phyloP scores from a whole-genome alignment of 2,888 invertebrate genomes.

The Erpobdella octoculata region DNA sequence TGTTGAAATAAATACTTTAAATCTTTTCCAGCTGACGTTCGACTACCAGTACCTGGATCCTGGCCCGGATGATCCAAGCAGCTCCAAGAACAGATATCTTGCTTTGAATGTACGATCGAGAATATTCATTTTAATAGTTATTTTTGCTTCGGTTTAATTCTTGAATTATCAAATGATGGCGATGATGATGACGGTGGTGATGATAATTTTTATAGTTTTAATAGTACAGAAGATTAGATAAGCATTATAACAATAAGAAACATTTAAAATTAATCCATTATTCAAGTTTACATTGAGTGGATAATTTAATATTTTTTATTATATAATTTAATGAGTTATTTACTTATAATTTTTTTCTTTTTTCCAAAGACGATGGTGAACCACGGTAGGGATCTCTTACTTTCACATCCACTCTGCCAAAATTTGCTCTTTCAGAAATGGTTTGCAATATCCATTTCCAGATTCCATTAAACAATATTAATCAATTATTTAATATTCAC shows the following conservation, averaged over 20 bases:
- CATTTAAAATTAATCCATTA: no score
- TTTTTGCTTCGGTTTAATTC: no score
- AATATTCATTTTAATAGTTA: not conserved
- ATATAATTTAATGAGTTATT: not conserved
- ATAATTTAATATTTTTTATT: not conserved
- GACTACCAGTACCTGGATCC: slow-evolving; percentile 40
- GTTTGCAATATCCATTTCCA: slow-evolving; percentile 54
- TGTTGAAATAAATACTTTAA: not conserved
- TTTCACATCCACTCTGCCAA: slow-evolving; percentile 77
- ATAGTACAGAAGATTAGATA: not conserved
- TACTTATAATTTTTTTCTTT: not conserved
- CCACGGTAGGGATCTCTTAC: slow-evolving; percentile 72
- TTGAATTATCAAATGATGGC: no score
- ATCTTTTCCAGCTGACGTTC: slow-evolving; percentile 39
- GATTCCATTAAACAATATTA: not conserved
- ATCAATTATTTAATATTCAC: no score
- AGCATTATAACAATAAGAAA: not conserved
- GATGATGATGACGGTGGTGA: no score
- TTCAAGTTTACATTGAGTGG: no score
- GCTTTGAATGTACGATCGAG: slow-evolving; percentile 38
- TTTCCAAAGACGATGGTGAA: slow-evolving; percentile 71
- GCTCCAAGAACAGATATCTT: slow-evolving; percentile 35
- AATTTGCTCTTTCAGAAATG: slow-evolving; percentile 84
- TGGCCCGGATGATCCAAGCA: slow-evolving; percentile 37
- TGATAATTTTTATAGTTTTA: not conserved